Base-by-base conservation (phyloP, 2,797 vertebrate species). In the Myotis vivesi region DNA sequence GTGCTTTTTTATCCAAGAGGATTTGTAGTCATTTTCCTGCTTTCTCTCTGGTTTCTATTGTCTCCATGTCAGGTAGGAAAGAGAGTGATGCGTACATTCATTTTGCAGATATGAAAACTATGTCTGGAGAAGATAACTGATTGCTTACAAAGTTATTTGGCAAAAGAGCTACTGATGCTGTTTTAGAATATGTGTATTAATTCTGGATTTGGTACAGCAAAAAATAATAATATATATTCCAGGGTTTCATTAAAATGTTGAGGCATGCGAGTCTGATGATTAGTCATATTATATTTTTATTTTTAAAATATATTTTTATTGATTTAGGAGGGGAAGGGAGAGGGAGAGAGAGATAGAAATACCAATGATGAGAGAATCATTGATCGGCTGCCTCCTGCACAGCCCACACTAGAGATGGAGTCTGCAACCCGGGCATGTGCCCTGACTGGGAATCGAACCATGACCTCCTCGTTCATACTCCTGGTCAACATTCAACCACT, bases 101-200 rank as follows among this genome's bases (percentile, higher is more conserved):
- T 87, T 94, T 91, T 76, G 5, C 17, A 85, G 38, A 8, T 76
- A 19, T 16, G 38, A 22, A 76, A 89, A 84, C 53, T 81, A 4
- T 72, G 33, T 76, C 57, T 62, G 2, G 9, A 23, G 23, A 46
- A 23, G 2, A 20, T 68, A 94, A 71, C 46, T 36, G 71, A 90
- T 22, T 64, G 10, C 7, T 93, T 93, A 90, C 49, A 83, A 69
- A 59, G 44, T 93, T 87, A 91, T 46, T 82, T 94, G 25, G 17
- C 53, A 76, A 51, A 94, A 75, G n/a, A 83, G 25, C 23, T 76
- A 38, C 72, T 46, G 72, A 12, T 87, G 75, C 3, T 94, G 22
- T 87, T 94, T 91, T 85, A 87, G 22, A 82, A 53, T 92, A 66
- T 93, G 20, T 72, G 53, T 94, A 4, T 88, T 66, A 28, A 59